Conservation (phyloP, 2,113 vertebrate species). For the Poeciliopsis retropinna region DNA sequence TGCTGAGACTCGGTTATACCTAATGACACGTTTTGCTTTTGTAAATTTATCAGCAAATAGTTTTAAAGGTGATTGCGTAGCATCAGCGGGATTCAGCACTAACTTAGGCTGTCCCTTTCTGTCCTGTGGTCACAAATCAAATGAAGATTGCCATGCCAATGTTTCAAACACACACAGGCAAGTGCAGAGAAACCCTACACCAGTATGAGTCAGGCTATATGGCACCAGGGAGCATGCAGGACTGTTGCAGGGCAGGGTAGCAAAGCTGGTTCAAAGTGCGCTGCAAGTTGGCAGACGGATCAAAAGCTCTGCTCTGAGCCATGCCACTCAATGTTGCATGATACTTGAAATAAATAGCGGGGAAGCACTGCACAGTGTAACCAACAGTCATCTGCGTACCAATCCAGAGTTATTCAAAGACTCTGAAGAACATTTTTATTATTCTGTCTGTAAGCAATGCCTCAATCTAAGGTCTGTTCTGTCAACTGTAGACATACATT, state of each 20-base stretch:
- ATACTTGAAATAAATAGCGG: slow-evolving; percentile 62
- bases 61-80: slow-evolving; percentile 20
- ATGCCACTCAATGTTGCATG: slow-evolving; percentile 75
- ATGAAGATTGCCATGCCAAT: slow-evolving; percentile 3
- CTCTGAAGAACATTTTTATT: too few relatives aligned
- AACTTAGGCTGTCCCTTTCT: slow-evolving; percentile 33
- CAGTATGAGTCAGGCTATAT: slow-evolving; percentile 56
- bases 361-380: slow-evolving; percentile 27
- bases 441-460: too few relatives aligned
- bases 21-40: slow-evolving; percentile 3
- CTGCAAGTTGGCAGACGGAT: slow-evolving; percentile 70
- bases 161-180: slow-evolving; percentile 33
- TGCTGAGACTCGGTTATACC: neutral
- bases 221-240: slow-evolving; percentile 48
- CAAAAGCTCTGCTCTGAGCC: slow-evolving; percentile 67
- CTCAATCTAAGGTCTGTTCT: neutral
- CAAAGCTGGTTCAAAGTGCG: slow-evolving; percentile 57
- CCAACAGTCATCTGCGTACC: slow-evolving; percentile 32
- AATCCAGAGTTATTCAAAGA: slow-evolving; percentile 12
- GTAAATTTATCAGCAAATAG: neutral
- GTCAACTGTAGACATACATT: neutral
- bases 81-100: slow-evolving; percentile 20
- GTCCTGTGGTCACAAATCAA: slow-evolving; percentile 22
- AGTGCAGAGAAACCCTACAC: slow-evolving; percentile 71
- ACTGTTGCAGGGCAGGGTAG: slow-evolving; percentile 59